Evolutionary conservation across 2,113 vertebrate genomes (phyloP), one percentile per base, ranked within the genome.

Genomic region (Ictalurus punctatus): DNA sequence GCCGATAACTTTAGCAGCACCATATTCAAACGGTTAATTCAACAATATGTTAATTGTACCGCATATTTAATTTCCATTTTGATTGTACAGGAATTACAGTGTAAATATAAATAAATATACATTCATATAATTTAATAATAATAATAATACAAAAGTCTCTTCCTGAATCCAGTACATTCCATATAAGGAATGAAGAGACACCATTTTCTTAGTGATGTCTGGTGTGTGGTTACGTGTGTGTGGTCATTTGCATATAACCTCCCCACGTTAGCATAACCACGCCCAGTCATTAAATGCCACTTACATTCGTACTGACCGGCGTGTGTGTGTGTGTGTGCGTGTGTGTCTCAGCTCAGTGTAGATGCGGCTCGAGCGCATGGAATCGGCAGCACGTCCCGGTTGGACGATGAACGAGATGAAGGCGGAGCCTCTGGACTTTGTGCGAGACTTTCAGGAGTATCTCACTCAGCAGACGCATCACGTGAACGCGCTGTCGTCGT

Each of bases 371-470:
- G 67, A 86, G 69, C 84, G 69, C 54, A 71, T 30, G 21, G 71
- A 84, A 34, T 40, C 71, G 4, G 71, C 73, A 44, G 48, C 19
- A 23, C 52, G 83, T 85, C 83, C 40, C 23, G 65, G 73, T 85
- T 79, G 83, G 83, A 89, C 83, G 40, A 99, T 99, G 98, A 98
- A 97, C 87, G 98, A 99, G 92, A 98, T 98, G 95, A 99, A 98
- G 93, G 97, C 97, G 90, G 98, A 99, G 93, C 96, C 98, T 7
- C 93, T 99, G 95, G 98, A 99, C 94, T 99, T 99, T 76, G 98
- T 99, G 65, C 99, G 99, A 88, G 98, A 99, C 94, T 99, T 99
- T 93, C 98, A 99, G 94, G 98, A 99, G 90, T 99, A 99, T 92
- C 96, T 99, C 84, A 99, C 97, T 44, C 98, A 99, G 91, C 98